phyloP scores from a whole-genome alignment of 2,797 vertebrate species.

The Sparidentex hasta region DNA sequence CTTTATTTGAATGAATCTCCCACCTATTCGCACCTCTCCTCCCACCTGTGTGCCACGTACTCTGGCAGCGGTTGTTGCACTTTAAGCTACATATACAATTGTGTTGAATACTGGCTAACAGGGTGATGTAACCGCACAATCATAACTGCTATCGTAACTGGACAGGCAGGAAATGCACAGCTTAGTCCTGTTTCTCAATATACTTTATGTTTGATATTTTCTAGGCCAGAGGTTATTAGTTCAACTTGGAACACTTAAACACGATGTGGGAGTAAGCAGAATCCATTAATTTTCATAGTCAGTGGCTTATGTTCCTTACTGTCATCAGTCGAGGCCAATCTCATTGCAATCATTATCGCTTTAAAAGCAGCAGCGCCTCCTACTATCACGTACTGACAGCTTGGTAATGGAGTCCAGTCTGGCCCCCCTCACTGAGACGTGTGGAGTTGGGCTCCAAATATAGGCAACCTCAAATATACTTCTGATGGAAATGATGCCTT shows the following conservation, averaged over 20 bases:
- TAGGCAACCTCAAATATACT: neutral
- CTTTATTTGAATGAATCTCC: too few relatives aligned
- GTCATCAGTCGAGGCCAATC: neutral
- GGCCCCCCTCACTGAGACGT: neutral
- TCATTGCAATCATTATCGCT: constrained; percentile 4
- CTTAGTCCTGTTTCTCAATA: neutral
- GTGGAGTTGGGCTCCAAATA: neutral
- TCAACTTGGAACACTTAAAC: neutral
- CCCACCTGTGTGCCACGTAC: too few relatives aligned
- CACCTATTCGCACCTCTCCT: too few relatives aligned
- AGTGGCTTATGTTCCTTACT: neutral
- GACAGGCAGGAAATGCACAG: neutral
- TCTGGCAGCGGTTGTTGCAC: too few relatives aligned
- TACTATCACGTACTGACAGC: neutral
- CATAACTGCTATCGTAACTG: neutral
- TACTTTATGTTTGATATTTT: neutral
- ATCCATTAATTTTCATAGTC: constrained; percentile 4
- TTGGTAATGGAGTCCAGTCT: constrained; percentile 18
- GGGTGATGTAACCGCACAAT: neutral
- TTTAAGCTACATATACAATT: too few relatives aligned
- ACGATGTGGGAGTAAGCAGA: neutral
- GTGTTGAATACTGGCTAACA: neutral
- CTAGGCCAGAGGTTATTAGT: neutral
- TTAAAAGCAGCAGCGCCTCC: neutral
- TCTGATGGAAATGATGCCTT: neutral